Evolutionary conservation across 2,797 vertebrate species (phyloP).

Genomic region (Chloroceryle inda): DNA sequence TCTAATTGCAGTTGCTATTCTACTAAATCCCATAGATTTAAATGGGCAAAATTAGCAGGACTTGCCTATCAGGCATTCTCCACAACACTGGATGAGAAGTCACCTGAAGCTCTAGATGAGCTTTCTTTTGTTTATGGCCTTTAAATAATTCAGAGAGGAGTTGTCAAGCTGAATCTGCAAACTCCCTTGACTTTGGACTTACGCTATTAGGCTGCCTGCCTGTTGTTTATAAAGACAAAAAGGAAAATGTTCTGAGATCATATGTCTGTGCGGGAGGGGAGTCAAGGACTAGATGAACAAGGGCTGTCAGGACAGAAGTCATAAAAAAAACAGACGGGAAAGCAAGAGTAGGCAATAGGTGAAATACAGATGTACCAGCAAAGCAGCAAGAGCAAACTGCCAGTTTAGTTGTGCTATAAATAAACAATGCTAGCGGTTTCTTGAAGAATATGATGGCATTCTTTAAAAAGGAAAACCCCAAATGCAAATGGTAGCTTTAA

Average conservation of each 20-base stretch:
- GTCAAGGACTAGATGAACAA: slow-evolving; percentile 39
- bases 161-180: slow-evolving; percentile 45
- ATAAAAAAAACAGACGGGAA: slow-evolving; percentile 17
- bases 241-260: background rate
- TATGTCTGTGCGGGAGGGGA: background rate
- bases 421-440: background rate
- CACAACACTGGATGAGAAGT: background rate
- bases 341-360: background rate
- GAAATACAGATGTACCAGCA: slow-evolving; percentile 25
- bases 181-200: slow-evolving; percentile 52
- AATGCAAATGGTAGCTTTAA: slow-evolving; percentile 33
- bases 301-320: slow-evolving; percentile 1
- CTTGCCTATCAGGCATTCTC: background rate
- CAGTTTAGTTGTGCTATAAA: background rate
- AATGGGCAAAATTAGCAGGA: background rate
- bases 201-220: background rate
- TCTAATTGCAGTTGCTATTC: background rate
- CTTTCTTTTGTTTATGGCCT: slow-evolving; percentile 10
- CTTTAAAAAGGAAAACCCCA: slow-evolving; percentile 12
- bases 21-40: background rate
- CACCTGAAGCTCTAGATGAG: slow-evolving; percentile 14
- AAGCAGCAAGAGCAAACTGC: background rate
- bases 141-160: slow-evolving; percentile 68
- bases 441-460: background rate
- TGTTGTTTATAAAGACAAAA: slow-evolving; percentile 64